Conservation (phyloP, 1,140 invertebrate genomes). For the Bombus waltoni region DNA sequence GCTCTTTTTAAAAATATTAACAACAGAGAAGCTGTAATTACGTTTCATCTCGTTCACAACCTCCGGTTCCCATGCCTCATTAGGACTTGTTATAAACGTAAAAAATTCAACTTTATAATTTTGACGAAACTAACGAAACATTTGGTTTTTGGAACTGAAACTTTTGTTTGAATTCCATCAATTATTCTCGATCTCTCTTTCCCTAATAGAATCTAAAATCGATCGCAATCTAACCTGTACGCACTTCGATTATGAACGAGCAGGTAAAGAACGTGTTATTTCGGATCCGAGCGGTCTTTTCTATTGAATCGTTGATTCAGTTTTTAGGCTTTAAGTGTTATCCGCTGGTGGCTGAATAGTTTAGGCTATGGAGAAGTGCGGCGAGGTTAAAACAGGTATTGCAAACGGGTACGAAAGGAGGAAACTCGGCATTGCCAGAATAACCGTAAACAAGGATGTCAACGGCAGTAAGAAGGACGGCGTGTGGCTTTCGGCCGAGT, state of each 20-base stretch:
- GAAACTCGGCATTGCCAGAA: constrained; percentile 56
- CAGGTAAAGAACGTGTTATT: constrained; percentile 47
- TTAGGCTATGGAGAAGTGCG: constrained; percentile 61
- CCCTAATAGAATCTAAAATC: not conserved
- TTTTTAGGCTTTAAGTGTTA: constrained; percentile 37
- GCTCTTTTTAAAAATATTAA: constrained; percentile 10
- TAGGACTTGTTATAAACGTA: not conserved
- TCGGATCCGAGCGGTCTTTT: constrained; percentile 22
- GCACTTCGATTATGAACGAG: not conserved
- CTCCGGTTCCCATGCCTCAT: not conserved
- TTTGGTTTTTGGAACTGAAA: not conserved
- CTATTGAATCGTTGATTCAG: constrained; percentile 39
- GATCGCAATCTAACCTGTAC: not conserved
- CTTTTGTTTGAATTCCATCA: not conserved
- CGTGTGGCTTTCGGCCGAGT: constrained; percentile 79
- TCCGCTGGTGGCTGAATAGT: constrained; percentile 8
- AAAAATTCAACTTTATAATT: not conserved
- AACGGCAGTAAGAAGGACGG: constrained; percentile 62
- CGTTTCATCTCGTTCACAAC: constrained; percentile 24
- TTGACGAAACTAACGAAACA: too few relatives aligned
- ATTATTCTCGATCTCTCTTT: not conserved
- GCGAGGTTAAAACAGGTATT: constrained; percentile 25
- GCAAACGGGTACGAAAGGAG: constrained; percentile 51
- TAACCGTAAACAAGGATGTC: constrained; percentile 51
- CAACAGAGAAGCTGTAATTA: not conserved